A percentile compares a stretch with the other conserved stretches of the same genome.
Conservation (phyloP, 2,113 vertebrate genomes). For the Himantopus leucocephalus region DNA sequence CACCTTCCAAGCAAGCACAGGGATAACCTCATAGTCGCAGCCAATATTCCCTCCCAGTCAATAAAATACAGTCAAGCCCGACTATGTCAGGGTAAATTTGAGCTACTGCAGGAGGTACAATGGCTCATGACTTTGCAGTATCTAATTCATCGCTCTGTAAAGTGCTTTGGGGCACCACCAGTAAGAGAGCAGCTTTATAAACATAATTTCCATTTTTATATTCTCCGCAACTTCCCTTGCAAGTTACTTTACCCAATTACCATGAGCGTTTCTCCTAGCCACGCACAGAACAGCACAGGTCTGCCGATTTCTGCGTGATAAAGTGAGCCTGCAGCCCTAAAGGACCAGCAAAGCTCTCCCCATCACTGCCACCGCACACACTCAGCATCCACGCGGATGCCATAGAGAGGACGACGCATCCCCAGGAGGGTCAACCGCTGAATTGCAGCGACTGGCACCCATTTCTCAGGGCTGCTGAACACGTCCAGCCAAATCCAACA, state of each 20-base stretch:
- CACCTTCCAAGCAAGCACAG: not conserved
- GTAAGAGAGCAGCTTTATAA: not conserved
- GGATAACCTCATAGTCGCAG: not conserved
- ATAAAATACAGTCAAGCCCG: not conserved
- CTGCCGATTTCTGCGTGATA: accelerated
- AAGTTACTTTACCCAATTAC: not conserved
- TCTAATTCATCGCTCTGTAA: not conserved
- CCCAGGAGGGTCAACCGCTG: not conserved
- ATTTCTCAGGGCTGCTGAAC: not conserved
- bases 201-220: not conserved
- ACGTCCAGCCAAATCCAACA: not conserved
- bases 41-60: not conserved
- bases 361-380: accelerated
- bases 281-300: not conserved
- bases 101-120: not conserved
- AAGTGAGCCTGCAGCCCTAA: not conserved
- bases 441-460: accelerated
- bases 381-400: accelerated
- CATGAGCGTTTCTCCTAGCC: accelerated
- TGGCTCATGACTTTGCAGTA: not conserved
- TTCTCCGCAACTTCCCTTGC: not conserved
- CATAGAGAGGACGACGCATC: accelerated
- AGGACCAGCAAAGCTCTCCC: not conserved
- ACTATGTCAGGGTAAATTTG: not conserved
- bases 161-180: not conserved